Evolutionary conservation across 2,113 vertebrate species (phyloP), one percentile per base, ranked within the genome.

Genomic region (Lepus europaeus): DNA sequence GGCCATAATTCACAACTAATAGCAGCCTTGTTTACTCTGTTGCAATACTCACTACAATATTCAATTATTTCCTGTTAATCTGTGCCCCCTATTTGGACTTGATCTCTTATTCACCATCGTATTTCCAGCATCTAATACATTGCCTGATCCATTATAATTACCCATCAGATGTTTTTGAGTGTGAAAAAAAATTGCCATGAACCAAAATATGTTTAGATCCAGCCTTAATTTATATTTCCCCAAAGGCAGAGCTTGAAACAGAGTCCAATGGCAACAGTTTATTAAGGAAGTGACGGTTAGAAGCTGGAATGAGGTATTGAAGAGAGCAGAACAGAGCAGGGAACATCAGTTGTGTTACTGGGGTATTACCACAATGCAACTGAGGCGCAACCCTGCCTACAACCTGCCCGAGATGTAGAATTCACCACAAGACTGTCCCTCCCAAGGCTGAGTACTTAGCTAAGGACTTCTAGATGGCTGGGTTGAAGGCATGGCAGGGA

Each of bases 141-240:
- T 83, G 33, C 33, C n/a, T 78, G 49, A 64, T 45, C 11, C 70
- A 63, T 83, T 87, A 29, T 20, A 88, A 78, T 84, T 53, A 66
- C 69, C 31, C 19, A 87, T 81, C n/a, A 49, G 61, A 88, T 84
- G 23, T 88, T 81, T 88, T 68, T 76, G 63, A 82, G 56, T 74
- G 4, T 45, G 45, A 45, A 45, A 45, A 79, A 59, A 63, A 87
- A 83, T 78, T 86, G 45, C 59, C 61, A 51, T 90, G 25, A 49
- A 73, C 64, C 79, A 49, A 78, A 79, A 49, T 89, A 77, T 80
- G 94, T 76, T 81, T 27, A 82, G 56, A 73, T 77, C 69, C n/a
- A 76, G 20, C 33, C 49, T 72, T 90, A 64, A 81, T 81, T 89
- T 81, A 81, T 7, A 22, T 86, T 86, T 81, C 20, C 19, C 33